Evolutionary conservation across 2,113 vertebrate genomes (phyloP), one percentile per base, ranked within the genome.

Genomic region (Colossoma macropomum): DNA sequence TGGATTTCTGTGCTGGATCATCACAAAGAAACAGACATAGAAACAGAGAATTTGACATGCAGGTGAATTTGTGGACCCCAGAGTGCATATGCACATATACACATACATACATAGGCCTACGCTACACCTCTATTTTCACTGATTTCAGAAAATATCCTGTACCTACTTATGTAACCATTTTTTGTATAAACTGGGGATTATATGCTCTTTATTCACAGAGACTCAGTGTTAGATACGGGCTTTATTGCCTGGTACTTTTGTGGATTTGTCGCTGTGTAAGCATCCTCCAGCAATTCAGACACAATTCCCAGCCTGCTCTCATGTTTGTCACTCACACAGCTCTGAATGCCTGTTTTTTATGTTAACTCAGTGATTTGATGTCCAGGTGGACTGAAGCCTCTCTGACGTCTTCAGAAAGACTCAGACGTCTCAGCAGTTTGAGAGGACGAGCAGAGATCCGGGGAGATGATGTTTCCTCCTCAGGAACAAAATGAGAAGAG

Each of bases 311-410:
- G 17, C 70, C 41, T 52, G 13, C 41, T 50, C 71, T 81, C 48
- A 50, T 74, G 48, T 52, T 27, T 74, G 71, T 63, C 79, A 74
- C 41, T 65, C 70, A 63, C 16, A 19, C 27, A 16, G 15, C 8
- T 41, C 63, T 74, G 59, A 13, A 50, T 28, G 34, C 30, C 50
- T 52, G 30, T 71, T 72, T 74, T 75, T 74, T 65, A 45, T 41
- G 15, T 45, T 66, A 45, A 63, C 62, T 84, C 83, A 84, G 60
- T 75, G 34, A 54, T 32, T 73, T 84, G 76, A 75, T 65, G 77
- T 59, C 77, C 70, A 56, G 62, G 77, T 60, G 70, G 60, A 68
- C 77, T 30, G 34, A 59, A 80, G 68, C 19, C 15, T 65, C 79
- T 81, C 70, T 34, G 38, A 19, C 17, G 70, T 65, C 59, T 74